Percentiles rank a stretch among this genome's conserved stretches.
phyloP scores from a whole-genome alignment of 2,113 vertebrate species.

The Rhinolophus ferrumequinum region DNA sequence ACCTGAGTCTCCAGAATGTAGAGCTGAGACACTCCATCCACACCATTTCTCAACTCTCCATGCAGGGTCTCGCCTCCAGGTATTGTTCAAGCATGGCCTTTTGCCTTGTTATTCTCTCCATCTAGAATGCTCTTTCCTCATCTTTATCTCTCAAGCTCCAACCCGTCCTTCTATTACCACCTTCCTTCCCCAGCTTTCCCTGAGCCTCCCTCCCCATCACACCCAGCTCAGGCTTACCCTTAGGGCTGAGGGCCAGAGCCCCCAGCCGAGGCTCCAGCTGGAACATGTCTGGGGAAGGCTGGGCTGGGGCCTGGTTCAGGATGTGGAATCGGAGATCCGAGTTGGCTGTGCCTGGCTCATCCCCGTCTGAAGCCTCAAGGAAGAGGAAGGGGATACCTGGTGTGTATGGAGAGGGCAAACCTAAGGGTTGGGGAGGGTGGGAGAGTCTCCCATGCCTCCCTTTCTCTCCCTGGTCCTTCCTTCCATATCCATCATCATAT shows the following conservation, averaged over 20 bases:
- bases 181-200: background rate
- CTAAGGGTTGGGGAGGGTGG: background rate
- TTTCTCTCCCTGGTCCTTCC: background rate
- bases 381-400: slow-evolving; percentile 87
- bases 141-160: background rate
- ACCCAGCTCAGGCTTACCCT: slow-evolving; percentile 82
- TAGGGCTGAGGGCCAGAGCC: slow-evolving; percentile 87
- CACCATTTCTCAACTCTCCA: background rate
- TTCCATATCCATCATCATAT: background rate
- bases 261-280: slow-evolving; percentile 84
- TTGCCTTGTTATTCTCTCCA: background rate
- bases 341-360: slow-evolving; percentile 87
- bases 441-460: background rate
- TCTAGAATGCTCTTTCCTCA: background rate
- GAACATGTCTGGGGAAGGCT: slow-evolving; percentile 87
- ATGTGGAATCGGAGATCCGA: slow-evolving; percentile 88
- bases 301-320: slow-evolving; percentile 86
- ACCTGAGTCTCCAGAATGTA: background rate
- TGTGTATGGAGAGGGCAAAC: background rate
- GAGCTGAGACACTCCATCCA: background rate
- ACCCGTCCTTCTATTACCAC: background rate
- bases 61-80: background rate
- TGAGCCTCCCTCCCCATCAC: background rate
- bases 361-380: slow-evolving; percentile 84
- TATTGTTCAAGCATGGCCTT: background rate